Base-by-base conservation (phyloP, 2,113 vertebrate species). In the Neofelis nebulosa region DNA sequence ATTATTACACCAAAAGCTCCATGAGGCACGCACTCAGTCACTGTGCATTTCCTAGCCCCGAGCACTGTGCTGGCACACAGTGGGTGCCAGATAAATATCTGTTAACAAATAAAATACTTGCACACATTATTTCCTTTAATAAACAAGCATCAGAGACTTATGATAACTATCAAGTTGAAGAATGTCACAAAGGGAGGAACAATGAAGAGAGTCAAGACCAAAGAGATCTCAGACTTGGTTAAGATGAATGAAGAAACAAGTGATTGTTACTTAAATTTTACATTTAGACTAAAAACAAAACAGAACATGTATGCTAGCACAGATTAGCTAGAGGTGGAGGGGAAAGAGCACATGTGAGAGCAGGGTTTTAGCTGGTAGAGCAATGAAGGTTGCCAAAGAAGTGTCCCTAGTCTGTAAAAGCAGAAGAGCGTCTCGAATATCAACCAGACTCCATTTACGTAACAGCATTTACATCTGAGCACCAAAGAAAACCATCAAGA, bases 401-500 rank as follows among this genome's bases (percentile, higher is more conserved):
- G 15, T 88, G 45, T 48, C 90, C 78, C 36, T 48, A 83, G 10
- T 38, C 55, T 29, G 2, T 50, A 48, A 68, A 19, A 76, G 71
- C 52, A 76, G 48, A 52, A 38, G 65, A 33, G 12, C 2, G 1
- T 71, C 41, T 52, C 71, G 38, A 90, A 19, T 80, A 84, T 48
- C 38, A 78, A 78, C 41, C 33, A 79, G 87, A 80, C 52, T 52
- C 73, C 29, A 90, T 5, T 73, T 71, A 91, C 23, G 16, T 55
- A 85, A 94, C 10, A 33, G 33, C 33, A 79, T 90, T 96, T n/a
- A 89, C 63, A n/a, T 38, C 55, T 96, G 80, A n/a, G 65, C 52
- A 86, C 63, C 87, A 80, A 94, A 73, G 63, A 90, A 41, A 90
- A 66, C 48, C 55, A 93, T 36, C 86, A 36, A 89, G n/a, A 94